A percentile compares a stretch with the other conserved stretches of the same genome.
Conservation (phyloP, 2,113 vertebrate genomes). For the Mesitornis unicolor region DNA sequence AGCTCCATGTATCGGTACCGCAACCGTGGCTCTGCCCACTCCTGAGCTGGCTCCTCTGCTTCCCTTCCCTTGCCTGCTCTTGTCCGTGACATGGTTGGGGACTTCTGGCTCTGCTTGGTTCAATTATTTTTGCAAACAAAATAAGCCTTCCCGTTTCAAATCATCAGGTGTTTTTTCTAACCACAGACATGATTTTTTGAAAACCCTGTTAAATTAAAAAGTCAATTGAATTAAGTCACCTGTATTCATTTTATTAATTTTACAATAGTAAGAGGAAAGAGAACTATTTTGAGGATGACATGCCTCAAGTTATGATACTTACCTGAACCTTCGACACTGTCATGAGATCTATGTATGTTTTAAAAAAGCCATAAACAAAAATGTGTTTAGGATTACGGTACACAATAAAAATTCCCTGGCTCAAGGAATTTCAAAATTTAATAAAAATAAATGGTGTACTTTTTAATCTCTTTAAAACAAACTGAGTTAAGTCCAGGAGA, state of each 20-base stretch:
- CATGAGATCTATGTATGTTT: neutral
- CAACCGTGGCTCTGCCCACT: rapidly evolving
- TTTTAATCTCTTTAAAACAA: neutral
- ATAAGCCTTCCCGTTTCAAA: neutral
- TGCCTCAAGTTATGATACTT: neutral
- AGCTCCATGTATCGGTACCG: rapidly evolving
- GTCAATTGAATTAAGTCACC: neutral
- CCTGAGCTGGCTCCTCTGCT: neutral
- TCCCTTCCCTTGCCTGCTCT: neutral
- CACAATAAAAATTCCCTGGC: neutral
- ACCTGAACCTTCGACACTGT: neutral
- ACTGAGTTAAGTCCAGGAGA: neutral
- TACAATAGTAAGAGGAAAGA: neutral
- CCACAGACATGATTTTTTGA: neutral
- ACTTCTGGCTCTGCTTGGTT: neutral
- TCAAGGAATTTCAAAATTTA: neutral
- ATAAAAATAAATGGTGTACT: neutral
- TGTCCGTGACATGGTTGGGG: rapidly evolving
- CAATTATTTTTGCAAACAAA: neutral
- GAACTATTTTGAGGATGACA: neutral
- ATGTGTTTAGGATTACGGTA: neutral
- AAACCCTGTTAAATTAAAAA: neutral
- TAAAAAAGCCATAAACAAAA: neutral
- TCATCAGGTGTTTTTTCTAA: neutral
- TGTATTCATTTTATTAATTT: neutral